Evolutionary conservation across 2,888 invertebrate genomes (phyloP), one percentile per base, ranked within the genome.

Genomic region (Eutolmus rufibarbis): DNA sequence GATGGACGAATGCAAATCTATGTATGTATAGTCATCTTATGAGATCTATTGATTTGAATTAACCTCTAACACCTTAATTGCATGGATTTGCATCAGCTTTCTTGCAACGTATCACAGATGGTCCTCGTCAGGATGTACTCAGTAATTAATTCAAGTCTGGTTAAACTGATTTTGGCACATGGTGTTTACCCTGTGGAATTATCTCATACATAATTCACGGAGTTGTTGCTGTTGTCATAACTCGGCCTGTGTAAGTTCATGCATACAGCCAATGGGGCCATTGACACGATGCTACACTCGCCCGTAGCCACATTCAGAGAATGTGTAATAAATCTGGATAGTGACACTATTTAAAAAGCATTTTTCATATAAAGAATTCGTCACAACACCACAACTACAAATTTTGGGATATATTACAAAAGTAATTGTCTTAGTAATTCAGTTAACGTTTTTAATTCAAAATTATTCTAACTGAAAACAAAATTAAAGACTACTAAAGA

Each of bases 11-110:
- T 7, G 23, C 66, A 66, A 23, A 66, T 66, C 66, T 23, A 66
- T 66, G 66, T 66, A n/a, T n/a, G n/a, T n/a, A n/a, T n/a, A 28
- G 66, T 66, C 12, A 23, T 66, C 66, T 66, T 66, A 7, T 28
- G 66, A 19, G 12, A 66, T 28, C 23, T 66, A 66, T 66, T 23
- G 66, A 85, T 85, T 85, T 85, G 85, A 74, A 85, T 85, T 85
- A 85, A 85, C 85, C 85, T 74, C 46, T 46, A 85, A 85, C 85
- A 85, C 85, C 85, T 85, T 85, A 85, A 85, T 85, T 85, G 85
- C 85, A 85, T 74, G 46, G 74, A 85, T 85, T 74, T 85, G 85
- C 85, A 85, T 85, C 46, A 85, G 74, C 34, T 74, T 46, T 74
- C 74, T 74, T 16, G 43, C n/a, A 46, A 74, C 74, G 74, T 74